Conservation (phyloP, 2,113 vertebrate species). For the Psophia crepitans region DNA sequence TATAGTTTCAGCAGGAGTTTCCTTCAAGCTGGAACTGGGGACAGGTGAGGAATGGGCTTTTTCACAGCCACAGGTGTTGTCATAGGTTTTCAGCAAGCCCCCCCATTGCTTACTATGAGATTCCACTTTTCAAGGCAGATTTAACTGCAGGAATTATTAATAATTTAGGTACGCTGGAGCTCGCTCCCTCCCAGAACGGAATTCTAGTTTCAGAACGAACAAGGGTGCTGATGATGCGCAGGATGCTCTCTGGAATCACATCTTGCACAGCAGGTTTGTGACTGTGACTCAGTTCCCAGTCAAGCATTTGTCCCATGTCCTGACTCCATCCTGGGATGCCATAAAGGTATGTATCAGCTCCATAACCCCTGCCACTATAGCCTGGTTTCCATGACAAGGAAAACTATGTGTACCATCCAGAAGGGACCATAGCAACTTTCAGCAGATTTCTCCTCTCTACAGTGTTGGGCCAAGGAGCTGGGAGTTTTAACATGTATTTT, state of each 20-base stretch:
- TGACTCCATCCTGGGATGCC: neutral
- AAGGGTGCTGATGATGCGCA: neutral
- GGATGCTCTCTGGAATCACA: neutral
- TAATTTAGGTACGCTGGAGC: neutral
- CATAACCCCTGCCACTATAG: neutral
- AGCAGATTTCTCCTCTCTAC: neutral
- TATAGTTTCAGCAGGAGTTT: neutral
- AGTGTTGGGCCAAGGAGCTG: neutral
- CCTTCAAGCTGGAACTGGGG: neutral
- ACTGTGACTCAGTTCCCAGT: rapidly evolving
- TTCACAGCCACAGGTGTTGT: neutral
- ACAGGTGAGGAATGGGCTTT: neutral
- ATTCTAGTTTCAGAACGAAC: neutral
- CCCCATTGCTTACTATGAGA: neutral
- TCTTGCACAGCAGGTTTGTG: neutral
- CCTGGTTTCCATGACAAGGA: neutral
- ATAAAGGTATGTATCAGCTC: neutral
- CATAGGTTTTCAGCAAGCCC: neutral
- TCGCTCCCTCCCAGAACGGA: rapidly evolving
- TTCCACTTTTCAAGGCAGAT: neutral
- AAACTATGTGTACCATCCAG: neutral
- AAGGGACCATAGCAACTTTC: neutral
- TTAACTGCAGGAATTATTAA: neutral
- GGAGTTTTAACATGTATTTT: neutral
- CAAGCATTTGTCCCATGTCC: neutral